These are phyloP conservation scores for Bombus ignitus DNA, from an alignment of 1,140 invertebrate genomes.

Conservation along the genomic window DNA sequence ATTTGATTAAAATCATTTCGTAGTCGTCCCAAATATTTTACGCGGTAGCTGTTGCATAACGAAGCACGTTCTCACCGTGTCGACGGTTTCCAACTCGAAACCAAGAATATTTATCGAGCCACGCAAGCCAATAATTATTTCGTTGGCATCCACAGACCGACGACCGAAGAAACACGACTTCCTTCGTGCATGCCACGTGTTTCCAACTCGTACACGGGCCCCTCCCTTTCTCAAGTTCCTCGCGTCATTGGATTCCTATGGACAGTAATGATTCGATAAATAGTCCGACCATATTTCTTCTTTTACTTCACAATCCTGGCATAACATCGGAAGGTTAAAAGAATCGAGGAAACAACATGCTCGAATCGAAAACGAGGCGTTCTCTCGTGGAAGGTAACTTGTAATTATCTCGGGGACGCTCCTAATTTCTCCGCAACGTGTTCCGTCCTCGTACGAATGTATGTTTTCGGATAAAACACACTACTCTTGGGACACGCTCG, in stretches of 20 bases:
- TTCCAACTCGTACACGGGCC: neutral
- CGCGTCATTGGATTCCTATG: conserved; percentile 59
- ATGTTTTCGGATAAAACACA: conserved; percentile 48
- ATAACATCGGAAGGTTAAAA: neutral
- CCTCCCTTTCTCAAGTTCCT: conserved; percentile 32
- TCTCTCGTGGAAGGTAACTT: conserved; percentile 35
- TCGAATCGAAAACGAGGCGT: neutral
- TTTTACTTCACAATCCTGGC: conserved; percentile 22
- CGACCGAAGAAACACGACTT: conserved; percentile 46
- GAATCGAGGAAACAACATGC: neutral
- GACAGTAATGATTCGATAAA: conserved; percentile 68
- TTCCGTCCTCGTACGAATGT: conserved; percentile 15
- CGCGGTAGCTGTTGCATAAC: conserved; percentile 12
- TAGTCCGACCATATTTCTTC: conserved; percentile 57
- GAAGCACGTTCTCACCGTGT: too few relatives aligned
- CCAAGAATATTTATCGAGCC: conserved; percentile 26
- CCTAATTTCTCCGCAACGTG: conserved; percentile 12
- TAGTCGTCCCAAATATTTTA: neutral
- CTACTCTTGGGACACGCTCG: conserved; percentile 22
- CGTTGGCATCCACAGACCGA: conserved; percentile 37
- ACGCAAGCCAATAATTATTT: conserved; percentile 42
- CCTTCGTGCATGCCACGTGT: conserved; percentile 31
- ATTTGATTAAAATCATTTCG: too few relatives aligned
- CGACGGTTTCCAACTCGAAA: neutral
- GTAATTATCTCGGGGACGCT: conserved; percentile 54